A percentile compares a stretch with the other conserved stretches of the same genome.
These are phyloP conservation scores for Orchestes rusci DNA, from an alignment of 2,888 invertebrate genomes.

Conservation along the genomic window DNA sequence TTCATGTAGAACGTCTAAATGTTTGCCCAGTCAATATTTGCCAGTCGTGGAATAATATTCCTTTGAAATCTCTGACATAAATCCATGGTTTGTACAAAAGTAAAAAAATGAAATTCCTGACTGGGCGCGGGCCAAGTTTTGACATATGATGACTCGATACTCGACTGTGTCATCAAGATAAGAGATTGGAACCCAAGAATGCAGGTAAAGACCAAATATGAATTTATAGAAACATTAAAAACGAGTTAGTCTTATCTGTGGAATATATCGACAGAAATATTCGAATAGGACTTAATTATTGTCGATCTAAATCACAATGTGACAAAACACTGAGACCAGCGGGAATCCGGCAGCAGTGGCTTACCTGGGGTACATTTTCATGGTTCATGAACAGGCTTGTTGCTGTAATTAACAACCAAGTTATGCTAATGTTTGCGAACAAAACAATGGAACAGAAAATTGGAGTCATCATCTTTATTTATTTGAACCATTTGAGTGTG, in stretches of 20 bases:
- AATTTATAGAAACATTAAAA: no score
- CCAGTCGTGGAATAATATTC: conserved; percentile 17
- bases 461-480: conserved; percentile 11
- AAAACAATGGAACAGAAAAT: conserved; percentile 20
- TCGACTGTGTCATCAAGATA: no score
- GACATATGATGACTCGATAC: conserved; percentile 4
- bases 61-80: conserved; percentile 22
- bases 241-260: no score
- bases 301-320: no score
- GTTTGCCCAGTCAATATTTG: conserved; percentile 23
- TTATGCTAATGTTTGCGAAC: conserved; percentile 14
- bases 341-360: no score
- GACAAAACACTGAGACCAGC: no score
- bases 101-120: conserved; percentile 15
- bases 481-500: no score
- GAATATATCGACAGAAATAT: no score
- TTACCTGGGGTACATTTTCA: conserved; percentile 11
- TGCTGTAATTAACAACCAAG: conserved; percentile 11
- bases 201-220: no score
- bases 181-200: no score
- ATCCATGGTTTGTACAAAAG: conserved; percentile 12
- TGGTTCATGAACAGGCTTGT: conserved; percentile 12
- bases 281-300: no score
- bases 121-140: no score
- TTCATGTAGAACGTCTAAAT: conserved; percentile 25